Conservation (phyloP, 92 coral and sea anemone species). For the Paramuricea clavata region DNA sequence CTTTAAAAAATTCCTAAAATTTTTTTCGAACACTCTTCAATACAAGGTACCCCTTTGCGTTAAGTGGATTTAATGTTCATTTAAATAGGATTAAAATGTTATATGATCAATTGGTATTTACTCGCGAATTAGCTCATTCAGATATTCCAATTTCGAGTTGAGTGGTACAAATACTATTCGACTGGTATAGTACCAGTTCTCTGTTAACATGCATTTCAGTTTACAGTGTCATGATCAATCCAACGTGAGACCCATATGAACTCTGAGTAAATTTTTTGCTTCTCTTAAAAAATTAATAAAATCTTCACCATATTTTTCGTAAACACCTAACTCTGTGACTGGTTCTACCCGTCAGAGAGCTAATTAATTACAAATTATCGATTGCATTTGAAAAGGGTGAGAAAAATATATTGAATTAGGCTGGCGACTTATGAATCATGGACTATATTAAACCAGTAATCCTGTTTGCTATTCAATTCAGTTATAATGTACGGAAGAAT, state of each 20-base stretch:
- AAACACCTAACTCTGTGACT: no score
- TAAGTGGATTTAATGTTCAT: not conserved
- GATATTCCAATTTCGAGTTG: no score
- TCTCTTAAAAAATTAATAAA: no score
- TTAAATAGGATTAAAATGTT: constrained; percentile 7
- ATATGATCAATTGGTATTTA: not conserved
- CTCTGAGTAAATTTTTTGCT: no score
- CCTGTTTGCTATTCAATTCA: not conserved
- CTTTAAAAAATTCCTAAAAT: not conserved
- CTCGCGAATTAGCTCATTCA: not conserved
- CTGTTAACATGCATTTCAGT: not conserved
- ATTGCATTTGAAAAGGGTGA: not conserved
- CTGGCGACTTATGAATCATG: not conserved
- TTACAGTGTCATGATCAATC: no score
- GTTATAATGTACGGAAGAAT: not conserved
- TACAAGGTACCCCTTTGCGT: not conserved
- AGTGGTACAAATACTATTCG: no score
- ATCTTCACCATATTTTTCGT: no score
- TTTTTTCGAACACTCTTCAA: not conserved
- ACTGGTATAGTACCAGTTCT: no score
- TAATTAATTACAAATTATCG: not conserved
- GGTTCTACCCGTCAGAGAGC: no score
- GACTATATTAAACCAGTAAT: not conserved
- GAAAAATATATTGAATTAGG: not conserved
- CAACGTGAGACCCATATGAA: no score